phyloP scores from a whole-genome alignment of 2,113 vertebrate genomes.

The Isichthys henryi region DNA sequence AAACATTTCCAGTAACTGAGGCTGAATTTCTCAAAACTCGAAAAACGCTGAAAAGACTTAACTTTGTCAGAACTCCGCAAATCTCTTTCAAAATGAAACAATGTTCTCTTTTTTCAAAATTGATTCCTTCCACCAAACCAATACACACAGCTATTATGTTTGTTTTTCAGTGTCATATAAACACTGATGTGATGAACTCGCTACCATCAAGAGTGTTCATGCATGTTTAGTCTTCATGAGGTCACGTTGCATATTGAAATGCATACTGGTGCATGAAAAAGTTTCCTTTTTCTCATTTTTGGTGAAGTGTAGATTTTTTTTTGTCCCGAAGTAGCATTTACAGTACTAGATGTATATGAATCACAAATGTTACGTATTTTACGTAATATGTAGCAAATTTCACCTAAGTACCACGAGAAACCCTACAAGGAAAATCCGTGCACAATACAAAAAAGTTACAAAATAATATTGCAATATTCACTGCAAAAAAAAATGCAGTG shows the following conservation, averaged over 20 bases:
- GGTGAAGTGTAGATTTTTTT: neutral
- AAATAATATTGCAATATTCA: neutral
- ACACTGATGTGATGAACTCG: neutral
- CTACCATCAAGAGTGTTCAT: neutral
- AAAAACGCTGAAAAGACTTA: neutral
- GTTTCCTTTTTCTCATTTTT: neutral
- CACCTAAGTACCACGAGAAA: neutral
- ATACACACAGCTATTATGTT: neutral
- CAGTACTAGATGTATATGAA: neutral
- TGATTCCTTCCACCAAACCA: neutral
- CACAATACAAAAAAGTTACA: neutral
- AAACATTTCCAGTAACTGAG: neutral
- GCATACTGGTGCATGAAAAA: neutral
- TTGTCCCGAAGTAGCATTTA: neutral
- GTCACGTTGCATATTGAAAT: neutral
- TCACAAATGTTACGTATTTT: neutral
- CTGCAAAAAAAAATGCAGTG: neutral
- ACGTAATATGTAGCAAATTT: neutral
- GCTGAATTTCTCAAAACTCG: neutral
- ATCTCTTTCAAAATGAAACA: neutral
- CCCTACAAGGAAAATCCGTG: neutral
- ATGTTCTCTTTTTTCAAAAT: neutral
- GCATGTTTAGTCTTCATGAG: neutral
- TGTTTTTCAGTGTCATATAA: neutral
- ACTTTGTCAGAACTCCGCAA: neutral